phyloP scores from a whole-genome alignment of 2,888 invertebrate genomes.

The Agrilus cyanescens region DNA sequence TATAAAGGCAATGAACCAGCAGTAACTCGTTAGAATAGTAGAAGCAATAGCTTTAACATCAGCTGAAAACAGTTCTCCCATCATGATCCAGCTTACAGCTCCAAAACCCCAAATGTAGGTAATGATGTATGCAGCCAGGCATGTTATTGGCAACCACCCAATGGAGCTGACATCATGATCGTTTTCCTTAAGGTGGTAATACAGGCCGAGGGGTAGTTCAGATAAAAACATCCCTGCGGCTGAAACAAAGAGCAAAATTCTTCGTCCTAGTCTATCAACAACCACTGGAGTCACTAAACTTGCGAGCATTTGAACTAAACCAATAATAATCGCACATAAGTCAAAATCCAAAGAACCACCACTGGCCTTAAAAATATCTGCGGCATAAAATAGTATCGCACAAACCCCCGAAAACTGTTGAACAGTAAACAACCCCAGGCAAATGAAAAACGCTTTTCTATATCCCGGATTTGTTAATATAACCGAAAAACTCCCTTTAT shows the following conservation, averaged over 20 bases:
- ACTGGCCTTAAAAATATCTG: slow-evolving; percentile 55
- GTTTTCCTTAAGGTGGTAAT: slow-evolving; percentile 51
- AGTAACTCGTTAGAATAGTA: slow-evolving; percentile 59
- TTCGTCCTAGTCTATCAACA: slow-evolving; percentile 63
- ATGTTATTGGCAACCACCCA: slow-evolving; percentile 55
- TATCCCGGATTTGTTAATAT: slow-evolving; percentile 48
- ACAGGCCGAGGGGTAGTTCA: slow-evolving; percentile 43
- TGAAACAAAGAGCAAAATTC: slow-evolving; percentile 55
- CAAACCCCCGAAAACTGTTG: slow-evolving; percentile 78
- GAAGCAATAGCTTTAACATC: slow-evolving; percentile 64
- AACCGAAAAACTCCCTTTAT: slow-evolving; percentile 20
- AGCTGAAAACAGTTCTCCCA: slow-evolving; percentile 69
- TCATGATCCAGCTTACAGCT: slow-evolving; percentile 68
- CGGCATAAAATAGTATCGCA: slow-evolving; percentile 67
- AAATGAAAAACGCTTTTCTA: slow-evolving; percentile 36
- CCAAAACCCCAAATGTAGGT: slow-evolving; percentile 61
- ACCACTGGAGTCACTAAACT: slow-evolving; percentile 59
- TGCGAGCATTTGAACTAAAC: slow-evolving; percentile 57
- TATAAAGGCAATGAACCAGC: slow-evolving; percentile 62
- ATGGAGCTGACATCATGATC: slow-evolving; percentile 40
- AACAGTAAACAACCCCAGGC: slow-evolving; percentile 35
- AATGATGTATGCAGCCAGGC: slow-evolving; percentile 46
- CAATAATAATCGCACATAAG: slow-evolving; percentile 59
- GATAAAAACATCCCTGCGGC: slow-evolving; percentile 51
- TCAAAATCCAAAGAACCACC: slow-evolving; percentile 46